These are phyloP conservation scores for Drosophila pseudoobscura DNA, from an alignment of 1,140 invertebrate genomes.

Conservation along the genomic window DNA sequence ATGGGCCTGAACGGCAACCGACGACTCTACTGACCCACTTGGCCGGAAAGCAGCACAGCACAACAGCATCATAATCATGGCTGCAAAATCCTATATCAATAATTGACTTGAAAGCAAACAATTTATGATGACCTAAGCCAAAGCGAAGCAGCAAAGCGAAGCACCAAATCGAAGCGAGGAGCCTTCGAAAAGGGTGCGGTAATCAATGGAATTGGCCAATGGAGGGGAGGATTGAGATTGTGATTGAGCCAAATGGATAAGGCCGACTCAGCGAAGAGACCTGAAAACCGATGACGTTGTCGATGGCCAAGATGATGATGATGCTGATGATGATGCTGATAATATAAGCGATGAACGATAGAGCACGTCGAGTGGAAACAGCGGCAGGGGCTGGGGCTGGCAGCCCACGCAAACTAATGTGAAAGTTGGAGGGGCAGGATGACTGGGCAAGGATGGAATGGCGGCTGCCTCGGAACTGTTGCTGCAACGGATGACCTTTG, in stretches of 20 bases:
- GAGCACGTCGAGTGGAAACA: slow-evolving; percentile 58
- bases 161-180: slow-evolving; percentile 45
- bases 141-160: slow-evolving; percentile 34
- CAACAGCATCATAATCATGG: slow-evolving; percentile 54
- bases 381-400: neutral
- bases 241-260: slow-evolving; percentile 66
- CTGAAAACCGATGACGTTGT: slow-evolving; percentile 71
- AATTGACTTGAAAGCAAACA: slow-evolving; percentile 79
- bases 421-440: slow-evolving; percentile 57
- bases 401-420: slow-evolving; percentile 63
- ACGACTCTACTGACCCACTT: slow-evolving; percentile 73
- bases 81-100: slow-evolving; percentile 66
- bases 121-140: slow-evolving; percentile 79
- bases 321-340: slow-evolving; percentile 44
- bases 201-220: slow-evolving; percentile 71
- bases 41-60: slow-evolving; percentile 17
- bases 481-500: slow-evolving; percentile 74
- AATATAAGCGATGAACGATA: slow-evolving; percentile 73
- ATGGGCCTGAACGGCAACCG: slow-evolving; percentile 27
- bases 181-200: slow-evolving; percentile 72
- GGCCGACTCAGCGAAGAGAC: slow-evolving; percentile 55
- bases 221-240: slow-evolving; percentile 12
- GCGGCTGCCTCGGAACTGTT: slow-evolving; percentile 21
- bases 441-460: slow-evolving; percentile 47
- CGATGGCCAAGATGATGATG: slow-evolving; percentile 19